Evolutionary conservation across 2,888 invertebrate species (phyloP).

Genomic region (Petrophora chlorosata): DNA sequence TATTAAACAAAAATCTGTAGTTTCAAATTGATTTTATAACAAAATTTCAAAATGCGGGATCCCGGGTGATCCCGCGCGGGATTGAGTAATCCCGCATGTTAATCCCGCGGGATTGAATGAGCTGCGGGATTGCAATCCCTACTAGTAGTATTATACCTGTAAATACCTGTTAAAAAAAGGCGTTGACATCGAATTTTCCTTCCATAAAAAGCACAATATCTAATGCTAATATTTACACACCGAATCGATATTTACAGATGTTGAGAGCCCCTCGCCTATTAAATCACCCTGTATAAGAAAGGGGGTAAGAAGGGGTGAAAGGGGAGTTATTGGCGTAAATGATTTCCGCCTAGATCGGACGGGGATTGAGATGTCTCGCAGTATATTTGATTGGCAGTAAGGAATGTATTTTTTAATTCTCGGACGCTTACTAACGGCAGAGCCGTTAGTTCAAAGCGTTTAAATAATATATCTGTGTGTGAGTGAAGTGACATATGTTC

Average conservation of each 20-base stretch:
- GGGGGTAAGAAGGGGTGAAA: conserved; percentile 28
- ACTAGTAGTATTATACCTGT: too few relatives aligned
- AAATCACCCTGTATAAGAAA: conserved; percentile 51
- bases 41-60: too few relatives aligned
- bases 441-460: background rate
- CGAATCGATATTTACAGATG: conserved; percentile 66
- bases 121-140: too few relatives aligned
- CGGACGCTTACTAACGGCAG: too few relatives aligned
- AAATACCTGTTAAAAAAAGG: too few relatives aligned
- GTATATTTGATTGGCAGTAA: conserved; percentile 8
- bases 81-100: too few relatives aligned
- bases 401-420: too few relatives aligned
- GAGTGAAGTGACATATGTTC: too few relatives aligned
- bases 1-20: too few relatives aligned
- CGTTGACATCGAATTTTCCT: conserved; percentile 4
- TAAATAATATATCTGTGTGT: background rate
- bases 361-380: conserved; percentile 50
- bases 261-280: conserved; percentile 51
- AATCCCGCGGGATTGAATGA: too few relatives aligned
- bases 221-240: conserved; percentile 60
- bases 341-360: conserved; percentile 63
- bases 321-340: conserved; percentile 68
- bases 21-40: too few relatives aligned
- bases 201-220: conserved; percentile 42
- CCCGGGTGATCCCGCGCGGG: too few relatives aligned